Base-by-base conservation (phyloP, 2,888 invertebrate species). In the Netelia melanura region DNA sequence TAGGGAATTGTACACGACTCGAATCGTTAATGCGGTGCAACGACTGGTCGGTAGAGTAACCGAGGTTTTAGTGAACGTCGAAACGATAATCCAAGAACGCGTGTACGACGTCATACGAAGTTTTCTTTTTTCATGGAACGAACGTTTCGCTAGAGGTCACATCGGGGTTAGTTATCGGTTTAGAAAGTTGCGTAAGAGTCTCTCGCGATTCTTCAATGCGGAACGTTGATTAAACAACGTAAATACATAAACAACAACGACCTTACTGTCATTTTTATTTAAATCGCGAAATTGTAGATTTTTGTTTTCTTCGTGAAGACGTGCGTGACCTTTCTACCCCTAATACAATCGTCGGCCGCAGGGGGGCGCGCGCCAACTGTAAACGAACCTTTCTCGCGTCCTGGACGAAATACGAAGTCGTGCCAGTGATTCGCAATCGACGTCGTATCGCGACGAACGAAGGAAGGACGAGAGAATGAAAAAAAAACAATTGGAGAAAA, bases 81-180 rank as follows among this genome's bases (percentile, higher is more conserved):
- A 30, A 30, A 30, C 30, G 30, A 30, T 5, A 30, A 30, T 5
- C 3, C 3, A 30, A 5, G 5, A 44, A 65, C 10, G n/a, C 23
- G 25, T 61, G n/a, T 30, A 1, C 48, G 23, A 9, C 30, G 68
- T 71, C 80, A 67, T 71, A 65, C 65, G 61, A 61, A n/a, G 17
- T 17, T 17, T 67, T 65, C 80, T 84, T 85, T 85, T 87, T 83
- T 30, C 85, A 80, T 70, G 83, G 70, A 84, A 77, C 84, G 77
- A 80, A 77, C 74, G 72, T 72, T 65, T 72, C 78, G 77, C 81
- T 5, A 30, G 70, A 79, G 84, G 85, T 86, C 86, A 83, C 25
- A 71, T 3, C 30, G 5, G 79, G 74, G 83, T 85, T 83, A 79
- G 68, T 83, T 85, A 79, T 86, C 79, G 72, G 52, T 67, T 64